Percentiles rank a stretch among this genome's conserved stretches.
Evolutionary conservation across 1,140 invertebrate species (phyloP).

Genomic region (Neodiprion pinetum): DNA sequence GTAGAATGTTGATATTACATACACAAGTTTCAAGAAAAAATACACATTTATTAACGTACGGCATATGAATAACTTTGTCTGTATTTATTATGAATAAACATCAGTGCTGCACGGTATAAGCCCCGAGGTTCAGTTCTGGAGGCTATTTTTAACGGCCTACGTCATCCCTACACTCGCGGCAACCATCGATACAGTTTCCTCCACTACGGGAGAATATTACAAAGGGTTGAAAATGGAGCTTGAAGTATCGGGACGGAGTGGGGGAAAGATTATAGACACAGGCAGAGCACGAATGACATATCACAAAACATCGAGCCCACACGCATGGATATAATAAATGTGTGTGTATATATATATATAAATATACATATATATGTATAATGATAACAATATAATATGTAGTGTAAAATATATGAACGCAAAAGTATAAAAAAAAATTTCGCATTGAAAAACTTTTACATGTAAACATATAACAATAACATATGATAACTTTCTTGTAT

Average conservation of each 20-base stretch:
- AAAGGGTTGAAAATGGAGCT: slow-evolving; percentile 22
- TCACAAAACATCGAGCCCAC: slow-evolving; percentile 53
- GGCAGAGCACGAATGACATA: slow-evolving; percentile 53
- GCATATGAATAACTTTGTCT: too few species aligned
- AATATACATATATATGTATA: slow-evolving; percentile 24
- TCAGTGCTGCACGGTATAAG: too few species aligned
- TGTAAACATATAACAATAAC: too few species aligned
- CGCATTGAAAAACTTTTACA: too few species aligned
- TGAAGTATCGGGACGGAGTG: not conserved
- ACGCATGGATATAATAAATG: slow-evolving; percentile 17
- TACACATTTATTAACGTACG: too few species aligned
- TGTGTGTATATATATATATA: slow-evolving; percentile 14
- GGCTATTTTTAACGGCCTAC: slow-evolving; percentile 7
- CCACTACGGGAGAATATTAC: slow-evolving; percentile 23
- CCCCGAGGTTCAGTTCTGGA: too few species aligned
- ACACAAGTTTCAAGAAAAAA: too few species aligned
- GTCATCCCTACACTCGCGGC: not conserved
- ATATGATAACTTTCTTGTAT: too few species aligned
- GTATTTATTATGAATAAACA: too few species aligned
- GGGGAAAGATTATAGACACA: slow-evolving; percentile 37
- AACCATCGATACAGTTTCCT: not conserved
- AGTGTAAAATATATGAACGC: not conserved
- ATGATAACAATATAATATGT: slow-evolving; percentile 26
- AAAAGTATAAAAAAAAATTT: too few species aligned
- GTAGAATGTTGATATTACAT: too few species aligned